A percentile compares a stretch with the other conserved stretches of the same genome.
Conservation (phyloP, 2,888 invertebrate genomes). For the Frankliniella fusca region DNA sequence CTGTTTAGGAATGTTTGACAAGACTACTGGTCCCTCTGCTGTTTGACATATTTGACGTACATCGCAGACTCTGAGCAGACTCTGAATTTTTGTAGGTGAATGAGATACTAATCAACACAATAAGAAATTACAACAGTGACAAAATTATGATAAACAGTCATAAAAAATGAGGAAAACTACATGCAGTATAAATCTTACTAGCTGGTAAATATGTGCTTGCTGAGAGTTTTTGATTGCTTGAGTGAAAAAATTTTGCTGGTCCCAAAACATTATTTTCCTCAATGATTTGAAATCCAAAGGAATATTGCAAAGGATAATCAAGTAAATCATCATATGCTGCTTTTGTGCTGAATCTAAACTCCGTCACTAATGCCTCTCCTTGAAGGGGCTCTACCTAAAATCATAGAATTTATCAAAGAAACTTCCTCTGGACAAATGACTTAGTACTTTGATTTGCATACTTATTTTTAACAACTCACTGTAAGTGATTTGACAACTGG, state of each 20-base stretch:
- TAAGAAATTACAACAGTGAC: background rate
- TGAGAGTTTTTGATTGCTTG: background rate
- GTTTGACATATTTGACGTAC: background rate
- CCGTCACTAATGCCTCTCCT: background rate
- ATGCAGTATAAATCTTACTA: background rate
- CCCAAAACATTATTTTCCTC: background rate
- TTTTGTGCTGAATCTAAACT: background rate
- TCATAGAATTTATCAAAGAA: background rate
- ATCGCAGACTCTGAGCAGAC: background rate
- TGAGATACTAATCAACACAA: background rate
- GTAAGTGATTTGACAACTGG: background rate
- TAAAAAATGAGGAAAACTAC: too few relatives aligned
- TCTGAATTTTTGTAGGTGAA: background rate
- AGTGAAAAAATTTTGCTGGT: background rate
- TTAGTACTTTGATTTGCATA: background rate
- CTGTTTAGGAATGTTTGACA: background rate
- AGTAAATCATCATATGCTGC: slow-evolving; percentile 11
- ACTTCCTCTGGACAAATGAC: background rate
- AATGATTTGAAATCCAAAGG: background rate
- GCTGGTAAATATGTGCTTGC: background rate
- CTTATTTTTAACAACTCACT: background rate
- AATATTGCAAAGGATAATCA: background rate
- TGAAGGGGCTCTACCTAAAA: slow-evolving; percentile 1
- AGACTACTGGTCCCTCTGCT: background rate
- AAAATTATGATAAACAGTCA: background rate